A percentile compares a stretch with the other conserved stretches of the same genome.
Evolutionary conservation across 2,797 vertebrate species (phyloP).

Genomic region (Geotrypetes seraphini): DNA sequence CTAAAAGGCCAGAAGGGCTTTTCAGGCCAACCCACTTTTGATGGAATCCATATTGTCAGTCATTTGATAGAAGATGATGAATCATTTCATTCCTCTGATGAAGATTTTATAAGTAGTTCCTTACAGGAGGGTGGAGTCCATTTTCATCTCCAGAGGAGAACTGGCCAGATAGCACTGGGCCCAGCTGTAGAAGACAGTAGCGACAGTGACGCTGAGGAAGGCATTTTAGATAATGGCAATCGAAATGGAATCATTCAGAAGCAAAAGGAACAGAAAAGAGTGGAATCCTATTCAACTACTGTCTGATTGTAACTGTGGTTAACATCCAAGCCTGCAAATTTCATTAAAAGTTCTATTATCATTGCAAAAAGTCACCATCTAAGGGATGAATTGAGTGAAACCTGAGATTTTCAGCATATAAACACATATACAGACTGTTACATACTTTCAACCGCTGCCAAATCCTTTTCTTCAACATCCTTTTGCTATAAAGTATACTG

Average conservation of each 20-base stretch:
- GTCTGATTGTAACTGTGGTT: slow-evolving; percentile 69
- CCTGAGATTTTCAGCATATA: slow-evolving; percentile 19
- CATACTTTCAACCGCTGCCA: slow-evolving; percentile 57
- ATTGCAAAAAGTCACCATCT: slow-evolving; percentile 11
- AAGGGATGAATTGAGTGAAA: slow-evolving; percentile 15
- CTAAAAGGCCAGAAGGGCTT: slow-evolving; percentile 76
- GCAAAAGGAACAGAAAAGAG: slow-evolving; percentile 47
- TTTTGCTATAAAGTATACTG: slow-evolving; percentile 43
- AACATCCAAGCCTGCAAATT: slow-evolving; percentile 8
- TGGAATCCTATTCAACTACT: slow-evolving; percentile 70
- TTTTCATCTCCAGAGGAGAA: slow-evolving; percentile 47
- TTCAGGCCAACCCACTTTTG: slow-evolving; percentile 72
- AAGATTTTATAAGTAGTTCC: slow-evolving; percentile 64
- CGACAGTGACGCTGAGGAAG: slow-evolving; percentile 65
- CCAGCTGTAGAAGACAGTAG: slow-evolving; percentile 68
- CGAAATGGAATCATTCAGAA: slow-evolving; percentile 28
- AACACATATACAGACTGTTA: slow-evolving; percentile 11
- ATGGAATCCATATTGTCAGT: slow-evolving; percentile 91
- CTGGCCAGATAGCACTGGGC: slow-evolving; percentile 61
- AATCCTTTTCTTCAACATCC: slow-evolving; percentile 40
- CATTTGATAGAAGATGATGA: slow-evolving; percentile 77
- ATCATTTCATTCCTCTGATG: slow-evolving; percentile 85
- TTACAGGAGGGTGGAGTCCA: slow-evolving; percentile 47
- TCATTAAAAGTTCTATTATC: slow-evolving; percentile 27
- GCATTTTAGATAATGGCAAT: slow-evolving; percentile 46